Conservation (phyloP, 2,113 vertebrate species). For the Protobothrops mucrosquamatus region DNA sequence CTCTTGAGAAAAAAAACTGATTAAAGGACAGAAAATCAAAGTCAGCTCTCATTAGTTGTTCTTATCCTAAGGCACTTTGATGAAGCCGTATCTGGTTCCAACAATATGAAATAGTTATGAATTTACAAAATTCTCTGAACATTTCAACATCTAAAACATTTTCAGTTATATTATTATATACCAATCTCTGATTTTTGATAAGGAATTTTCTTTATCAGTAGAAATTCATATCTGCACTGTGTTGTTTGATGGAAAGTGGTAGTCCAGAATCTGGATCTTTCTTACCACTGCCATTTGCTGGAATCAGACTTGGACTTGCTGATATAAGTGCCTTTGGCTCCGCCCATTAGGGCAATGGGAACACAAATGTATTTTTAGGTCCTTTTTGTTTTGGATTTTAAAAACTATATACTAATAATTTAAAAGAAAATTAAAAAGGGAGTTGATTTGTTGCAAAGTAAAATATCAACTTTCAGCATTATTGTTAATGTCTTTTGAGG, state of each 20-base stretch:
- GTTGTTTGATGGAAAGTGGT: background rate
- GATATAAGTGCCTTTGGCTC: background rate
- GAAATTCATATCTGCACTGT: too few relatives aligned
- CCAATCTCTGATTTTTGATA: background rate
- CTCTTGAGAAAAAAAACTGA: background rate
- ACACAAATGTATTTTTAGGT: background rate
- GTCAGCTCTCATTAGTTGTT: conserved; percentile 4
- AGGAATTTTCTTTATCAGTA: background rate
- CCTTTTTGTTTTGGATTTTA: background rate
- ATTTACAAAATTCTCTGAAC: background rate
- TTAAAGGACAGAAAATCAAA: conserved; percentile 2
- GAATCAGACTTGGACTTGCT: background rate
- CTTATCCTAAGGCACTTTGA: background rate
- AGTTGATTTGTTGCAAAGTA: background rate
- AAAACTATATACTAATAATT: background rate
- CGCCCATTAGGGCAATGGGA: background rate
- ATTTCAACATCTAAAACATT: background rate
- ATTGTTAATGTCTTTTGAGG: background rate
- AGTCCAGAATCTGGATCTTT: background rate
- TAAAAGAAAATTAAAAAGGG: background rate
- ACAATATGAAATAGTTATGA: background rate
- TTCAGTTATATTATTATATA: background rate
- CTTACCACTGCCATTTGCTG: background rate
- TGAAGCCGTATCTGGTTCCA: background rate
- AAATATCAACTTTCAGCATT: background rate